Conservation (phyloP, 2,888 invertebrate species). For the Aspidiotus rigidus region DNA sequence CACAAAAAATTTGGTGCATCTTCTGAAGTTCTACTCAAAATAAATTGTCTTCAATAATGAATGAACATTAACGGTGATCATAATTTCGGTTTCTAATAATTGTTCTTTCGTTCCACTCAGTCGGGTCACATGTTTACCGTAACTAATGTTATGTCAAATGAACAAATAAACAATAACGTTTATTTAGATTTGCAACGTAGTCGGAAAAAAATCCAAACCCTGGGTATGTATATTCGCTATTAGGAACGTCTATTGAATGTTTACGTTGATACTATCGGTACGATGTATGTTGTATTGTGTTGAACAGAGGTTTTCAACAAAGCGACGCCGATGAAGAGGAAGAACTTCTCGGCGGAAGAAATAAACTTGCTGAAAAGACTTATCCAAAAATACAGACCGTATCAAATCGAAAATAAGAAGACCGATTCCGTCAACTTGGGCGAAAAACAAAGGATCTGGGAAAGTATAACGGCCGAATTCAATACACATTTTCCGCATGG, state of each 20-base stretch:
- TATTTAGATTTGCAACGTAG: background rate
- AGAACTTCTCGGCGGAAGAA: slow-evolving; percentile 27
- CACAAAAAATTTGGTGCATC: background rate
- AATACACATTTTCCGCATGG: slow-evolving; percentile 24
- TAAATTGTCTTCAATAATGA: background rate
- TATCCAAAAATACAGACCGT: slow-evolving; percentile 27
- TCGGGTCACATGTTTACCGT: background rate
- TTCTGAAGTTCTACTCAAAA: background rate
- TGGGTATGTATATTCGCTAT: background rate
- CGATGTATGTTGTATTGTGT: background rate
- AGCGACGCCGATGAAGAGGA: slow-evolving; percentile 27
- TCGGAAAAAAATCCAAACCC: background rate
- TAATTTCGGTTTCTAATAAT: background rate
- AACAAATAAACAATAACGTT: background rate
- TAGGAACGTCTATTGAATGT: background rate
- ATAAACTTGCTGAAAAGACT: slow-evolving; percentile 23
- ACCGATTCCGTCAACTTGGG: slow-evolving; percentile 26
- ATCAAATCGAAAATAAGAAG: slow-evolving; percentile 29
- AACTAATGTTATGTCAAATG: background rate
- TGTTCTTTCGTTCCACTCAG: background rate
- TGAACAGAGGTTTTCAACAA: background rate
- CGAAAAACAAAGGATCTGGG: slow-evolving; percentile 28
- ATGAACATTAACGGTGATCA: background rate
- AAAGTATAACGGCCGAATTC: slow-evolving; percentile 27
- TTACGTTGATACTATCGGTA: slow-evolving; percentile 2